Conservation (phyloP, 2,797 vertebrate genomes). For the Clarias laeviceps region DNA sequence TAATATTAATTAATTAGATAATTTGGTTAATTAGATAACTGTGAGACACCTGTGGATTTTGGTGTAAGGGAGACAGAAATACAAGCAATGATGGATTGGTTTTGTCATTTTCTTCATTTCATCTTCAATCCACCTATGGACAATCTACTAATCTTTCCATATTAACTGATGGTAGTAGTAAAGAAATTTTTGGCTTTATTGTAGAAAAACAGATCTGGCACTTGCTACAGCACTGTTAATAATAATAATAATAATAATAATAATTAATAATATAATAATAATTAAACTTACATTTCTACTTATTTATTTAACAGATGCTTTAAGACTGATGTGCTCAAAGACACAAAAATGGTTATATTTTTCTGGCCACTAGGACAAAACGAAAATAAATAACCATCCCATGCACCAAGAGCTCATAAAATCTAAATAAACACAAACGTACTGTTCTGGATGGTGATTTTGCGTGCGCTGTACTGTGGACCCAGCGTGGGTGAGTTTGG, state of each 20-base stretch:
- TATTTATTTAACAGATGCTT: neutral
- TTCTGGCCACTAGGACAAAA: neutral
- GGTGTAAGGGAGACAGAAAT: neutral
- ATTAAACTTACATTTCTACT: neutral
- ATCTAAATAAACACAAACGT: constrained; percentile 61
- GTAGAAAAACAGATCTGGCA: neutral
- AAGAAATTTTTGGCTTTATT: neutral
- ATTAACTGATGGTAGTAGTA: neutral
- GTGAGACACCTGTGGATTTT: neutral
- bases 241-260: neutral
- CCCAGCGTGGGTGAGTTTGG: constrained; percentile 81
- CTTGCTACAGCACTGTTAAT: neutral
- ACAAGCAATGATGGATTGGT: neutral
- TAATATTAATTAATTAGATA: neutral
- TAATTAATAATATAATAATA: neutral
- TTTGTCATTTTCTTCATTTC: neutral
- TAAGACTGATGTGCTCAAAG: neutral
- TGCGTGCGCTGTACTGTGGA: constrained; percentile 85
- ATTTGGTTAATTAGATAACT: too few species aligned
- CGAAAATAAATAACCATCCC: neutral
- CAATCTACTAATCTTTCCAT: neutral
- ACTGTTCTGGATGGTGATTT: constrained; percentile 91
- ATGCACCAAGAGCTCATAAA: neutral
- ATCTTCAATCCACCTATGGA: neutral
- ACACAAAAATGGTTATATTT: neutral